Conservation (phyloP, 2,888 invertebrate genomes). For the Scelioninae gen. 1 region DNA sequence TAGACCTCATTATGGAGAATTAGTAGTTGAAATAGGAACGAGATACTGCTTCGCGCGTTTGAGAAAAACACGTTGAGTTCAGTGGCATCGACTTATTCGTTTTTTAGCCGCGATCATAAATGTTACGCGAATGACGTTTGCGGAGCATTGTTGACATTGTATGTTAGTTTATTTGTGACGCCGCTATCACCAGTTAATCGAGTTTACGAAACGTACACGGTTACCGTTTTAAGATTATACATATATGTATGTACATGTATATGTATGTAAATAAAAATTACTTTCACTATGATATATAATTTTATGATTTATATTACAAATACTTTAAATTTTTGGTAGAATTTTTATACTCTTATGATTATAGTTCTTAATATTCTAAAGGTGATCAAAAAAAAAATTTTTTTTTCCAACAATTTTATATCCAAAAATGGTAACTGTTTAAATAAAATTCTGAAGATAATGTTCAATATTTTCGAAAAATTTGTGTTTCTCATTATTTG, state of each 20-base stretch:
- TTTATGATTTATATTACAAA: too few species aligned
- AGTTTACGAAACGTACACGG: constrained; percentile 57
- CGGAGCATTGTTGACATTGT: constrained; percentile 42
- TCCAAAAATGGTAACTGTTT: too few species aligned
- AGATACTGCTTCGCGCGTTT: constrained; percentile 10
- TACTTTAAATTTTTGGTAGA: too few species aligned
- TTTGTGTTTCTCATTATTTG: too few species aligned
- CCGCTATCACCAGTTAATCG: constrained; percentile 58
- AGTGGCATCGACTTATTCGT: constrained; percentile 29
- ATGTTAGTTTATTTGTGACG: constrained; percentile 51
- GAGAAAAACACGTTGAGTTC: constrained; percentile 25
- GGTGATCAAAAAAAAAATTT: too few species aligned
- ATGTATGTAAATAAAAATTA: constrained; percentile 68
- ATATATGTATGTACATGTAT: constrained; percentile 64
- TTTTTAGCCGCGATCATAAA: constrained; percentile 34
- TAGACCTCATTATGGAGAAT: constrained; percentile 1
- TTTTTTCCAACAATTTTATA: too few species aligned
- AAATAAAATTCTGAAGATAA: too few species aligned
- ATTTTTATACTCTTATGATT: too few species aligned
- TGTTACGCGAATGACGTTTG: constrained; percentile 39
- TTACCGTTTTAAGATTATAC: constrained; percentile 60
- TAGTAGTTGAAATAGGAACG: constrained; percentile 22
- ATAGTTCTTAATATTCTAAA: too few species aligned
- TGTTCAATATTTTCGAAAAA: too few species aligned
- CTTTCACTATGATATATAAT: constrained; percentile 66